Conservation (phyloP, 2,113 vertebrate genomes). For the Petrocephalus zakoni region DNA sequence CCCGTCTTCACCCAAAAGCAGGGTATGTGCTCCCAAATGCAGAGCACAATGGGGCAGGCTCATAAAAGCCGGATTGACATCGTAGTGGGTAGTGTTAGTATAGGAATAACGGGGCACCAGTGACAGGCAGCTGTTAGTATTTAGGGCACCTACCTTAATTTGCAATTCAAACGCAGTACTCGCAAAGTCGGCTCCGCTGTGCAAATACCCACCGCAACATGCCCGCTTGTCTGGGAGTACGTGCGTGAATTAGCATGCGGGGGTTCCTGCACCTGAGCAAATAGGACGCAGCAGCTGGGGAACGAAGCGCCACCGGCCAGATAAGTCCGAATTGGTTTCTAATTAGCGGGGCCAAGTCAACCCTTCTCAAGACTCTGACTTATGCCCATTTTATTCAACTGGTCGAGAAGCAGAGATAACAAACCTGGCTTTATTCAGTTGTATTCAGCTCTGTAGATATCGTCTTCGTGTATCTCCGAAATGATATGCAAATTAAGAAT, state of each 20-base stretch:
- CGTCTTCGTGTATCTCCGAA: not conserved
- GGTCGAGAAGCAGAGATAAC: not conserved
- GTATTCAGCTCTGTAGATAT: not conserved
- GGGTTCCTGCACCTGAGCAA: constrained; percentile 93
- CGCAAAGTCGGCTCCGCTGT: constrained; percentile 82
- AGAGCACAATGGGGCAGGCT: not conserved
- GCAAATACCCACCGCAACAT: constrained; percentile 77
- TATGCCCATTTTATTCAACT: constrained; percentile 67
- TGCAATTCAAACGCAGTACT: constrained; percentile 97
- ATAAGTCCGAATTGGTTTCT: constrained; percentile 87
- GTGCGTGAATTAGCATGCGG: constrained; percentile 89
- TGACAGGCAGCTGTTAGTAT: constrained; percentile 71
- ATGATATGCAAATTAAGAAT: not conserved
- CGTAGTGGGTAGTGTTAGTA: not conserved
- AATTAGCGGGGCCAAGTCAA: constrained; percentile 77
- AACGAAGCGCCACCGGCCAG: constrained; percentile 73
- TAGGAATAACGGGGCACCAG: not conserved
- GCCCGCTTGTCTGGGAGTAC: constrained; percentile 59
- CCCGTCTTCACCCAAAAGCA: not conserved
- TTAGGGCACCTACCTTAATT: constrained; percentile 80
- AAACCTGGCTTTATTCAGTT: not conserved
- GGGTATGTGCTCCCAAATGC: not conserved
- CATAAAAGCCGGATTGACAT: not conserved
- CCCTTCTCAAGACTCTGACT: constrained; percentile 60
- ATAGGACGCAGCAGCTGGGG: constrained; percentile 77